These are phyloP conservation scores for Lasioglossum zephyrum DNA, from an alignment of 2,888 invertebrate genomes.

Conservation along the genomic window DNA sequence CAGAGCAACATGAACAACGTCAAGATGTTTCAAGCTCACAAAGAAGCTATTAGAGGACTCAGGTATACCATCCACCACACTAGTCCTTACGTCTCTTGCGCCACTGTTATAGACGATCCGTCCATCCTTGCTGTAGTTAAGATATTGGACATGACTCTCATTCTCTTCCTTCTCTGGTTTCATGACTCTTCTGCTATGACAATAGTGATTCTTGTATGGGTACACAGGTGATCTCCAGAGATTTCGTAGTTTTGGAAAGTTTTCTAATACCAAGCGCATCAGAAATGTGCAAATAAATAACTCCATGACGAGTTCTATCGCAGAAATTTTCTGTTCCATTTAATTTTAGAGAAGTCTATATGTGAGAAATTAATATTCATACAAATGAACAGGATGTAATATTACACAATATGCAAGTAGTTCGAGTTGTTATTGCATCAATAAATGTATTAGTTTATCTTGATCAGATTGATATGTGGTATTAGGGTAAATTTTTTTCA, in stretches of 20 bases:
- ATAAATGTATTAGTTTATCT: conserved; percentile 5
- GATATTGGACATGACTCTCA: conserved; percentile 70
- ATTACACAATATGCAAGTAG: conserved; percentile 15
- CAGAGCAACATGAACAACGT: conserved; percentile 99
- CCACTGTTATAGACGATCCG: conserved; percentile 76
- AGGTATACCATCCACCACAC: conserved; percentile 88
- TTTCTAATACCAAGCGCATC: conserved; percentile 28
- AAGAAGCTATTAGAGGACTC: conserved; percentile 99
- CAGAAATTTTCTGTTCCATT: conserved; percentile 17
- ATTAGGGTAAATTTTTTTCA: conserved; percentile 17
- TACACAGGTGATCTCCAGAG: conserved; percentile 76
- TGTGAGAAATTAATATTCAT: background rate
- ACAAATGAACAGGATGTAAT: conserved; percentile 23
- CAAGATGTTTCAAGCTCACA: conserved; percentile 99
- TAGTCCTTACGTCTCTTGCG: conserved; percentile 83
- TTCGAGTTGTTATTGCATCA: conserved; percentile 8
- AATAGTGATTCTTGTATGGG: conserved; percentile 74
- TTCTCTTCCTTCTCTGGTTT: conserved; percentile 74
- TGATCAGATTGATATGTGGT: background rate
- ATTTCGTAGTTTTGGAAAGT: conserved; percentile 32
- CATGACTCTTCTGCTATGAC: conserved; percentile 55
- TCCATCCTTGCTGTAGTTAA: conserved; percentile 73
- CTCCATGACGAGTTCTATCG: conserved; percentile 22
- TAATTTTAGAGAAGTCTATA: conserved; percentile 18
- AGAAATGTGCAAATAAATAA: conserved; percentile 6